phyloP scores from a whole-genome alignment of 2,888 invertebrate species.

The Coleophora flavipennella region DNA sequence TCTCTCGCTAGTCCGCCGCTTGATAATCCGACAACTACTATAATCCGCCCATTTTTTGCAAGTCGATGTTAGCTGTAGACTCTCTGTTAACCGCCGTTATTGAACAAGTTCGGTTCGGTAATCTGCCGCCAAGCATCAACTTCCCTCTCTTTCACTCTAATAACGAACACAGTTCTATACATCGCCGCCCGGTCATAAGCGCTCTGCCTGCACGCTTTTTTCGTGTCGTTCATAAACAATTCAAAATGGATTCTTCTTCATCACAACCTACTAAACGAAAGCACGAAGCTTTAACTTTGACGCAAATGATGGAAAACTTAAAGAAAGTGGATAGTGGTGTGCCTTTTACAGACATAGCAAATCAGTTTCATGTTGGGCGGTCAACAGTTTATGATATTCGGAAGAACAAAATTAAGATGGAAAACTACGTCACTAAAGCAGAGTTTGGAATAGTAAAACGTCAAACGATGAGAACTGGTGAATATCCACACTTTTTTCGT shows the following conservation, averaged over 20 bases:
- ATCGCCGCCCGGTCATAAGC: not conserved
- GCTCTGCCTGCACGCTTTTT: not conserved
- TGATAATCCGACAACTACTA: too few relatives aligned
- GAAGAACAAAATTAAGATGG: not conserved
- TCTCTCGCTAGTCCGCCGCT: too few relatives aligned
- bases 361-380: slow-evolving; percentile 1
- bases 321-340: slow-evolving; percentile 1
- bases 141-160: not conserved
- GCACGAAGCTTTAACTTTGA: not conserved
- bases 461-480: slow-evolving; percentile 1
- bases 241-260: too few relatives aligned
- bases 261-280: not conserved
- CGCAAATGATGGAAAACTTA: not conserved
- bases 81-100: not conserved
- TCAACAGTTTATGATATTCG: slow-evolving; percentile 1
- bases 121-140: not conserved
- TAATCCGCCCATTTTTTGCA: too few relatives aligned
- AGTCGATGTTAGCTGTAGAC: too few relatives aligned
- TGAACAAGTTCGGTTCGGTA: not conserved
- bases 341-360: slow-evolving; percentile 1
- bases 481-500: slow-evolving; percentile 1
- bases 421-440: not conserved
- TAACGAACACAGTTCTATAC: not conserved
- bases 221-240: not conserved
- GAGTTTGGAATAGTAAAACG: not conserved